Evolutionary conservation across 30 jellyfish, hydroid and myxozoan species (phyloP).

Genomic region (Turritopsis rubra): DNA sequence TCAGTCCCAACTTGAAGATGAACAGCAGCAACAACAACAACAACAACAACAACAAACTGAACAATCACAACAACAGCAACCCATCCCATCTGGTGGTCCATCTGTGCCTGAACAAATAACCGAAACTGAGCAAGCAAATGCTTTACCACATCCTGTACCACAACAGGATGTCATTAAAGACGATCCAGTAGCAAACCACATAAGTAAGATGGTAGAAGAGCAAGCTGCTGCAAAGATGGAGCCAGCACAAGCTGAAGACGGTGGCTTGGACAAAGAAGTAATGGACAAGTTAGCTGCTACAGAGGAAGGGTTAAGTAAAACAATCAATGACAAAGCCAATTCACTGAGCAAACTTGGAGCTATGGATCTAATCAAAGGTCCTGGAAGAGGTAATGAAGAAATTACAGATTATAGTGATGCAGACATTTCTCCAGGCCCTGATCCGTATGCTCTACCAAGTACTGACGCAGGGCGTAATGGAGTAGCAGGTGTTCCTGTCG

Average conservation of each 20-base stretch:
- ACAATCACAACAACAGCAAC: not conserved
- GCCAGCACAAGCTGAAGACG: constrained; percentile 31
- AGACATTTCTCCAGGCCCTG: constrained; percentile 40
- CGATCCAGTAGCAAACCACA: constrained; percentile 7
- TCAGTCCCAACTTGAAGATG: constrained; percentile 2
- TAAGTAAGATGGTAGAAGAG: constrained; percentile 10
- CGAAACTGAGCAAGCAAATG: not conserved
- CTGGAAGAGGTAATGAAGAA: constrained; percentile 19
- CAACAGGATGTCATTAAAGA: constrained; percentile 15
- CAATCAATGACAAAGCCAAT: constrained; percentile 25
- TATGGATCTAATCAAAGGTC: constrained; percentile 32
- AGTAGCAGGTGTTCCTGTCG: constrained; percentile 6
- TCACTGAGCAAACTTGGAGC: constrained; percentile 25
- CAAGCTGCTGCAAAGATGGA: constrained; percentile 29
- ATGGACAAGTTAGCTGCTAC: constrained; percentile 29
- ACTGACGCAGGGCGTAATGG: constrained; percentile 12
- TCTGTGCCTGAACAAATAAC: not conserved
- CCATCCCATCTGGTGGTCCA: not conserved
- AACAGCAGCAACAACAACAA: not conserved
- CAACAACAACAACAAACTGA: constrained; percentile 1
- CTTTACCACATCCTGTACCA: not conserved
- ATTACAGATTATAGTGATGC: constrained; percentile 30
- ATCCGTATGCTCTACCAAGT: constrained; percentile 31
- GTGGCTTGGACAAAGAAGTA: constrained; percentile 26
- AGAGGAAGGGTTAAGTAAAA: constrained; percentile 29